Evolutionary conservation across 2,888 invertebrate genomes (phyloP), one percentile per base, ranked within the genome.

Genomic region (Carabus problematicus): DNA sequence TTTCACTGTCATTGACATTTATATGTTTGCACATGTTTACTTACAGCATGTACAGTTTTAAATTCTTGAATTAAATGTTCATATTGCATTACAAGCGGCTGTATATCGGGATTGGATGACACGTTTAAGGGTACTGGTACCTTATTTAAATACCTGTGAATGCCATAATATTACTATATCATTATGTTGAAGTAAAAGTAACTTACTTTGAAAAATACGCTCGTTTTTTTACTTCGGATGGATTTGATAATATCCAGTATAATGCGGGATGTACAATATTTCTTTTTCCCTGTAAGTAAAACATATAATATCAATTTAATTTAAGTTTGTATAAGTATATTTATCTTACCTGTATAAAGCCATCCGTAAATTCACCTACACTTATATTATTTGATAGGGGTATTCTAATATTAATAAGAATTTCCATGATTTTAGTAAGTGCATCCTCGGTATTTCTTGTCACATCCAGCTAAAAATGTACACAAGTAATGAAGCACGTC

Each of bases 181-280:
- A 6, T 29, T 3, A 29, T 29, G 29, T 29, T 29, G 29, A 29
- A 12, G 29, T 29, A 29, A 29, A 29, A 14, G 7, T 12, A 49
- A 77, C 79, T 73, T 79, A 90, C 84, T 85, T 88, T n/a, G 94
- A 92, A 62, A 95, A 85, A 82, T 96, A 96, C 0, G 93, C 93
- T 63, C 95, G 85, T 75, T 93, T 93, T 78, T 89, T 89, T 39
- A 93, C 88, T 73, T 91, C 89, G 1, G 90, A 88, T 70, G 89
- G 86, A 74, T 91, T 89, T 11, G 86, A 85, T 18, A 95, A 84
- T 8, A 95, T 84, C 93, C 94, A 96, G 79, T 90, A 87, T 61
- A 95, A 79, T 64, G 93, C 90, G 9, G 92, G 90, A 78, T 93
- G 90, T 61, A 95, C 85, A 0, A 90, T 87, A 73, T 86, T 85